Evolutionary conservation across 2,113 vertebrate genomes (phyloP).

Genomic region (Tichodroma muraria): DNA sequence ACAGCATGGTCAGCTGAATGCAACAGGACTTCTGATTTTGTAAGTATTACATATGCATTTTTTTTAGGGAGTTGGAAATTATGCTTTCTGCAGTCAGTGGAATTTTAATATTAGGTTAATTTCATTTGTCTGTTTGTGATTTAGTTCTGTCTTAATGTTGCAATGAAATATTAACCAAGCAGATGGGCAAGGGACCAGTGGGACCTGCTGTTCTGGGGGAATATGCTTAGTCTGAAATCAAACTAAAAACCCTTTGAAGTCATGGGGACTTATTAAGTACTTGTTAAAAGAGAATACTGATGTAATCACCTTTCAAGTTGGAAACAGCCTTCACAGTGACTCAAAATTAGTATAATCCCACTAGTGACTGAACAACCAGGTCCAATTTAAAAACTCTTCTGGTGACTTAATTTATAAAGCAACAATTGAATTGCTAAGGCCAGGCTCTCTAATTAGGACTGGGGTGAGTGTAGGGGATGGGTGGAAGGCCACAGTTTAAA

Average conservation of each 20-base stretch:
- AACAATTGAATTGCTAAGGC: neutral
- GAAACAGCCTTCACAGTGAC: neutral
- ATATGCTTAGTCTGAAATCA: neutral
- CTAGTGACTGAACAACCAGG: neutral
- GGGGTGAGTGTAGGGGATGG: neutral
- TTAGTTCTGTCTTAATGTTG: neutral
- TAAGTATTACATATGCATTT: constrained; percentile 11
- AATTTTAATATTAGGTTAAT: neutral
- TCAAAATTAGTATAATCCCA: neutral
- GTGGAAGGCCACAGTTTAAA: neutral
- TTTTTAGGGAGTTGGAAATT: neutral
- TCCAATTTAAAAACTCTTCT: neutral
- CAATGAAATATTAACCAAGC: neutral
- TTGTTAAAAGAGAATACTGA: neutral
- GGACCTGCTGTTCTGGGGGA: neutral
- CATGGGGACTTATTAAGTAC: neutral
- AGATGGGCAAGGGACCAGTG: neutral
- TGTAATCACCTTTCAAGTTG: neutral
- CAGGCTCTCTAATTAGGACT: neutral
- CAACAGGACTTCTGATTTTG: neutral
- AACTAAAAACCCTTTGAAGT: neutral
- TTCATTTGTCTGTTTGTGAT: neutral
- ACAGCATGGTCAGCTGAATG: neutral
- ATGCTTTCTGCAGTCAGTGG: neutral
- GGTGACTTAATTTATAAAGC: neutral